These are phyloP conservation scores for Lindbergichthys nudifrons DNA, from an alignment of 2,797 vertebrate species.

Conservation along the genomic window DNA sequence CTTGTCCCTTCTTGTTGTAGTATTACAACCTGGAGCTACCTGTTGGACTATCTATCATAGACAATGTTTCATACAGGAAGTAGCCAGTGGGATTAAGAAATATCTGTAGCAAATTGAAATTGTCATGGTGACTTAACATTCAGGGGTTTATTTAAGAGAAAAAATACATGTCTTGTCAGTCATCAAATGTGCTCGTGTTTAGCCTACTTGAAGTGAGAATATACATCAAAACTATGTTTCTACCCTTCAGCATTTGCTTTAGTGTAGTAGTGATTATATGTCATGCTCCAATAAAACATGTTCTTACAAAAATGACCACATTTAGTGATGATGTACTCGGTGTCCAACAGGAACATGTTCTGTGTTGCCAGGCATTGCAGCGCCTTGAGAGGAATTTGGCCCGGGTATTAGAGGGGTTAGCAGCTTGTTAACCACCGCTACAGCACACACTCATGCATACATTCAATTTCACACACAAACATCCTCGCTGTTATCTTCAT, in stretches of 20 bases:
- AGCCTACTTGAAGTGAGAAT: background rate
- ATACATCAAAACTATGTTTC: background rate
- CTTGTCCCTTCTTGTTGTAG: background rate
- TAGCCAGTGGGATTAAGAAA: background rate
- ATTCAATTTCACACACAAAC: background rate
- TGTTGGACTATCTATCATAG: background rate
- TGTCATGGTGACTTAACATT: background rate
- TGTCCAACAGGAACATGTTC: slow-evolving; percentile 12
- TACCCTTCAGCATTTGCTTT: background rate
- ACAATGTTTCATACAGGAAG: slow-evolving; percentile 4
- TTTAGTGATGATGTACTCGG: background rate
- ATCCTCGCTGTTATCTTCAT: slow-evolving; percentile 10
- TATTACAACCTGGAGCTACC: background rate
- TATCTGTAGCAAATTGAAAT: background rate
- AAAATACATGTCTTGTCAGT: slow-evolving; percentile 9
- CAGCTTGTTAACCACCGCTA: slow-evolving; percentile 55
- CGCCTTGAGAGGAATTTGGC: slow-evolving; percentile 55
- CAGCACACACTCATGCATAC: slow-evolving; percentile 10
- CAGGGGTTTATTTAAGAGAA: background rate
- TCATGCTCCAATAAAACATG: background rate
- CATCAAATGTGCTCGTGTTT: background rate
- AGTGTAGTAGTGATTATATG: background rate
- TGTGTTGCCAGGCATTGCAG: slow-evolving; percentile 27
- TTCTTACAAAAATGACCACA: background rate
- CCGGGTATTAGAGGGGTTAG: slow-evolving; percentile 51